Evolutionary conservation across 2,113 vertebrate genomes (phyloP), one percentile per base, ranked within the genome.

Genomic region (Oreochromis niloticus): DNA sequence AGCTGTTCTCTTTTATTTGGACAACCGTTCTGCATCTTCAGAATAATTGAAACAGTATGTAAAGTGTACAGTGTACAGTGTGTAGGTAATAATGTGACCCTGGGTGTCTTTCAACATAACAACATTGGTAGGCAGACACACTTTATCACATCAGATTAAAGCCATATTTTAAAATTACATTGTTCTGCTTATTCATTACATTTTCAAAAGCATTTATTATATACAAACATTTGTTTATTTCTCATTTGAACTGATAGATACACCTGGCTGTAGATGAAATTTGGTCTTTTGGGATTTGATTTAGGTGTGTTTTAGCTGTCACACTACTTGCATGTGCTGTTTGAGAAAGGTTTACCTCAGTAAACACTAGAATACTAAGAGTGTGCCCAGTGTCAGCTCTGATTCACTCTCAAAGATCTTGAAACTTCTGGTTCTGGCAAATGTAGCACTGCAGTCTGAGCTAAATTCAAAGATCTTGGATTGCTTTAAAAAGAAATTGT

Each of bases 211-310:
- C 9, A 50, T 75, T 11, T 30, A 30, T 1, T 8, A 32, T 75
- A 50, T 50, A 11, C 24, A 9, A 50, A 75, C 68, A 32, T 75
- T 19, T 75, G 43, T 32, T 75, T 75, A 50, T 32, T 75, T 75
- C 43, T 50, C 10, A 50, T 75, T 48, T 75, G 68, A 48, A 73
- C 1, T 30, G 41, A 73, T 30, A 73, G 46, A 24, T 46, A 46
- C 13, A 24, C 16, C 22, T 2, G 39, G 0, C 1, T 0, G 2
- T 27, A 16, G 0, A 16, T 17, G 24, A 59, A 73, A 27, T 9
- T 73, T 0, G 13, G 41, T 43, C 10, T 66, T 66, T 39, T 0
- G 22, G 39, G 13, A 16, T 16, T 27, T 4, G 24, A 24, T 7
- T 52, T 54, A 36, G 1, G 8, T 6, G 34, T 5, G 41, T 14